phyloP scores from a whole-genome alignment of 1,140 invertebrate species.

The Leptonema lineaticorne region DNA sequence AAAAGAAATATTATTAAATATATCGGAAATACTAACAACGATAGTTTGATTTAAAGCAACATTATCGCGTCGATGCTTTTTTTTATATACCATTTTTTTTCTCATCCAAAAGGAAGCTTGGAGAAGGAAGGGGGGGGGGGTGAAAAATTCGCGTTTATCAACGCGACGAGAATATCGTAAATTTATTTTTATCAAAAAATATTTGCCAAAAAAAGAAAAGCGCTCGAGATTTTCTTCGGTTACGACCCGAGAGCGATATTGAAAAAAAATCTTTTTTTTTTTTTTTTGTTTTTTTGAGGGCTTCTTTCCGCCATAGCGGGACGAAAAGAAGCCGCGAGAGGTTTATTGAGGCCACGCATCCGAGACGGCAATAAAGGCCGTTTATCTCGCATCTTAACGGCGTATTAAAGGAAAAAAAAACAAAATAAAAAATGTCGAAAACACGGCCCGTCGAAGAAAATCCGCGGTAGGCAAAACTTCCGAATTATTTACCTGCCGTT shows the following conservation, averaged over 20 bases:
- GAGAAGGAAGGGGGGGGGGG: too few species aligned
- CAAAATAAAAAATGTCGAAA: conserved; percentile 14
- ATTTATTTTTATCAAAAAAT: conserved; percentile 10
- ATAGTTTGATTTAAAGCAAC: too few species aligned
- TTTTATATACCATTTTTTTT: too few species aligned
- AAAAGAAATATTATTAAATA: too few species aligned
- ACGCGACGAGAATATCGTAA: conserved; percentile 4
- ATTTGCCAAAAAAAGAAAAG: background rate
- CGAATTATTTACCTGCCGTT: conserved; percentile 12
- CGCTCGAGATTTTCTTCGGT: background rate
- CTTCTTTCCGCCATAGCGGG: too few species aligned
- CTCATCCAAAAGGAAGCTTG: too few species aligned
- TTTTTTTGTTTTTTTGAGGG: too few species aligned
- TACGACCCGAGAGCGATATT: conserved; percentile 6
- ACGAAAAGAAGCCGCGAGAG: conserved; percentile 4
- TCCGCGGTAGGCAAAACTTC: background rate
- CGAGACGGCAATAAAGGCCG: conserved; percentile 15
- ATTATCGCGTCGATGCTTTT: too few species aligned
- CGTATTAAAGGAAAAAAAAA: too few species aligned
- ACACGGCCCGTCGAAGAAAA: conserved; percentile 1
- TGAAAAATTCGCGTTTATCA: too few species aligned
- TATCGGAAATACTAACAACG: too few species aligned
- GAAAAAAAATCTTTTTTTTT: conserved; percentile 7
- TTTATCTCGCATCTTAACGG: conserved; percentile 18
- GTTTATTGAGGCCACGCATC: conserved; percentile 8